These are phyloP conservation scores for Eilema sororculum DNA, from an alignment of 2,888 invertebrate genomes.

Conservation along the genomic window DNA sequence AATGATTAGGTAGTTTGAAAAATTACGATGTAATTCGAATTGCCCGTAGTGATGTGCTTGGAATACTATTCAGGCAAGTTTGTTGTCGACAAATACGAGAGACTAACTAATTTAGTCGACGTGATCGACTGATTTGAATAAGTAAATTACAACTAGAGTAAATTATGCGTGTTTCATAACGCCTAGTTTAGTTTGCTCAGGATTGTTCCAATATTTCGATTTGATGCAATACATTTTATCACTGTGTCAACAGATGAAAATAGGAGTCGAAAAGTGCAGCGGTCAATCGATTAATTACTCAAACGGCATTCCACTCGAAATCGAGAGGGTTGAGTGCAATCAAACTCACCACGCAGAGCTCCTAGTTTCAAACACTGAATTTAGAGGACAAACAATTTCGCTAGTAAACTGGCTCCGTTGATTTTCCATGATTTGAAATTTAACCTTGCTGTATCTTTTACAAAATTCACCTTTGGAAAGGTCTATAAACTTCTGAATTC, in stretches of 20 bases:
- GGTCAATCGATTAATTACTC: not conserved
- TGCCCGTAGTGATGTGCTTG: conserved; percentile 33
- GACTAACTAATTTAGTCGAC: conserved; percentile 16
- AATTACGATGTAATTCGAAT: conserved; percentile 33
- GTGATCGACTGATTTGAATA: conserved; percentile 18
- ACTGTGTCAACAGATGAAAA: not conserved
- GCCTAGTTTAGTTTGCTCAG: not conserved
- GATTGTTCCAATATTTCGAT: not conserved
- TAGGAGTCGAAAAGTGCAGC: not conserved
- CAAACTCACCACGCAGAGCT: not conserved
- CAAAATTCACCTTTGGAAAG: too few species aligned
- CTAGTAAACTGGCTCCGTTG: not conserved
- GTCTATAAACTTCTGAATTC: too few species aligned
- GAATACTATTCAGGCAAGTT: conserved; percentile 17
- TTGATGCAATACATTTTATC: not conserved
- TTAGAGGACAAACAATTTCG: not conserved
- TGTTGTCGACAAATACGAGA: conserved; percentile 11
- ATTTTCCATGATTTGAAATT: not conserved
- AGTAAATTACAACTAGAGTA: conserved; percentile 18
- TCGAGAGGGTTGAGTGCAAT: not conserved
- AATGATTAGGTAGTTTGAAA: conserved; percentile 50
- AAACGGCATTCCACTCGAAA: not conserved
- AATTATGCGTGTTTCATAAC: conserved; percentile 1
- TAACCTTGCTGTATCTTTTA: not conserved
- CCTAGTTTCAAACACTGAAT: not conserved